These are phyloP conservation scores for Lamproptera curius DNA, from an alignment of 2,888 invertebrate species.

Conservation along the genomic window DNA sequence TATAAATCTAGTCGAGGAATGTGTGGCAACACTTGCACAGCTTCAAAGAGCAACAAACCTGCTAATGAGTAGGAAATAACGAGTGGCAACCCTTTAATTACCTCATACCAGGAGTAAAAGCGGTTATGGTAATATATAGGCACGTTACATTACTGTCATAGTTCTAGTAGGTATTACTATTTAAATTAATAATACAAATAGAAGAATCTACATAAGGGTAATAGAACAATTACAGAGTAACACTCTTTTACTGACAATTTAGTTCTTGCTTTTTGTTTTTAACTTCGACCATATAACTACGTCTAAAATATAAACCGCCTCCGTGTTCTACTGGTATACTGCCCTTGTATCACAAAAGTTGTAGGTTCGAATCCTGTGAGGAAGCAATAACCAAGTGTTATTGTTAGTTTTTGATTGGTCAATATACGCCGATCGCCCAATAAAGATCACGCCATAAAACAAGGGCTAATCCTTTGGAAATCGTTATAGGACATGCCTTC, in stretches of 20 bases:
- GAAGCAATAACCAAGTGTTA: no score
- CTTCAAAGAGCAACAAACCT: constrained; percentile 43
- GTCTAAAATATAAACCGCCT: no score
- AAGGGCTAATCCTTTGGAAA: no score
- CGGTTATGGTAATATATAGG: constrained; percentile 51
- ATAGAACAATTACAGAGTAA: not conserved
- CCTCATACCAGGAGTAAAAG: constrained; percentile 42
- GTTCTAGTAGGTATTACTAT: no score
- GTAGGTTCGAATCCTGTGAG: not conserved
- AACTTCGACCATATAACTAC: not conserved
- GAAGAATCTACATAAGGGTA: not conserved
- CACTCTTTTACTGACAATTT: not conserved
- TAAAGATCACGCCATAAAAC: no score
- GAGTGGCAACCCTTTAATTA: constrained; percentile 37
- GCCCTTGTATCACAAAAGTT: not conserved
- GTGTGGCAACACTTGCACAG: constrained; percentile 11
- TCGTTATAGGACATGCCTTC: no score
- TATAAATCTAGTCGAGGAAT: constrained; percentile 29
- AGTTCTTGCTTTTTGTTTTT: not conserved
- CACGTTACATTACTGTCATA: no score
- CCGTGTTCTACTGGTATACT: no score
- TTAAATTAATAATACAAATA: no score
- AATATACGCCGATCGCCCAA: no score
- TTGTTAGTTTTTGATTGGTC: no score
- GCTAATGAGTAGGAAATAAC: constrained; percentile 56